Conservation (phyloP, 2,888 invertebrate species). For the Hydrotaea diabolus region DNA sequence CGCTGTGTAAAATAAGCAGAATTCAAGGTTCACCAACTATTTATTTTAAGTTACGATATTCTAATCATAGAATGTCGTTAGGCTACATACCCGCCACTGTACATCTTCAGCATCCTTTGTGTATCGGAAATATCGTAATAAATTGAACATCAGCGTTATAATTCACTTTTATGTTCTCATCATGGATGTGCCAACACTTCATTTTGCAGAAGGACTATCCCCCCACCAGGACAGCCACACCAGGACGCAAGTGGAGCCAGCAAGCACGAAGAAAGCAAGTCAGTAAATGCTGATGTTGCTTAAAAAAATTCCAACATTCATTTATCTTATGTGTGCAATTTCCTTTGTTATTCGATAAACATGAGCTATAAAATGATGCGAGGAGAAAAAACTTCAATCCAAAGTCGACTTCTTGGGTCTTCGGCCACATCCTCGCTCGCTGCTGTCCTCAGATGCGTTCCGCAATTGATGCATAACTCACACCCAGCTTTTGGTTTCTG, state of each 20-base stretch:
- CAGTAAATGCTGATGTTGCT: neutral
- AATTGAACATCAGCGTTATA: conserved; percentile 28
- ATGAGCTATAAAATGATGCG: neutral
- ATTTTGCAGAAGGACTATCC: neutral
- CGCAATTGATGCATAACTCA: conserved; percentile 6
- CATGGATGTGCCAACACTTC: conserved; percentile 32
- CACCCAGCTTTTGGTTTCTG: neutral
- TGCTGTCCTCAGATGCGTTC: neutral
- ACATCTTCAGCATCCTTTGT: no score
- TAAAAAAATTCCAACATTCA: conserved; percentile 45
- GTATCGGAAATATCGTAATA: neutral
- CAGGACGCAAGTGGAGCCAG: neutral
- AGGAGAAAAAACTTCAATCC: neutral
- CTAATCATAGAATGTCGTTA: no score
- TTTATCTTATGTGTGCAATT: conserved; percentile 61
- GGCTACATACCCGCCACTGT: no score
- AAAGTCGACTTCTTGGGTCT: neutral
- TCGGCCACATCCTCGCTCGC: no score
- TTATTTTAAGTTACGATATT: no score
- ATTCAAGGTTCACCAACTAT: no score
- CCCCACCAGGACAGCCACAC: neutral
- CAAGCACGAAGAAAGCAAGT: neutral
- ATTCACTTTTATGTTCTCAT: conserved; percentile 39
- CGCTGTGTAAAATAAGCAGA: neutral
- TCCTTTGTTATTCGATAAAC: conserved; percentile 52